phyloP scores from a whole-genome alignment of 2,113 vertebrate genomes.

The rabbit (Oryctolagus cuniculus) region DNA sequence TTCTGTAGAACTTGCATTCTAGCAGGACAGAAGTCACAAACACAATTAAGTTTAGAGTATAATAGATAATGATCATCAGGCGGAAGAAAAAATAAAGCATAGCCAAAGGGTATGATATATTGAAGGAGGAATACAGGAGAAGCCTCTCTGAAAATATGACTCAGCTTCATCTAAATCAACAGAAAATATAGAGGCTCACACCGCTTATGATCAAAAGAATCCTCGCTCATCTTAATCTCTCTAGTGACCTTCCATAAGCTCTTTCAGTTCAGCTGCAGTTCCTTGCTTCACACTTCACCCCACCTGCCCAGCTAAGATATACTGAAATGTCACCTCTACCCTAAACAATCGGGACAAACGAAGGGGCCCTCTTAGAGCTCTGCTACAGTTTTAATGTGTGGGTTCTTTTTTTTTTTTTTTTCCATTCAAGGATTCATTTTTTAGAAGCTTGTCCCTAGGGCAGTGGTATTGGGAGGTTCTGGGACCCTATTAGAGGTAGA shows the following conservation, averaged over 20 bases:
- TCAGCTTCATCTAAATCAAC: neutral
- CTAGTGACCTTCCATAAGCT: neutral
- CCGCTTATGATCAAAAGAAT: neutral
- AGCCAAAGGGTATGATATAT: neutral
- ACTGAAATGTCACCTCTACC: neutral
- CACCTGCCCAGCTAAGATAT: neutral
- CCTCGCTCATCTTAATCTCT: neutral
- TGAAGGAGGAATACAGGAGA: neutral
- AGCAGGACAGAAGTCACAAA: neutral
- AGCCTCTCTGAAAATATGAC: neutral
- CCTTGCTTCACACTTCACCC: neutral
- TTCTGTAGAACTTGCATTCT: neutral
- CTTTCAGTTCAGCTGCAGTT: accelerated
- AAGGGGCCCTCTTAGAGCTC: neutral
- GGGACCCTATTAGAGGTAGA: too few species aligned
- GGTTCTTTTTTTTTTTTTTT: too few species aligned
- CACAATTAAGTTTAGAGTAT: neutral
- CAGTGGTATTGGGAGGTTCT: too few species aligned
- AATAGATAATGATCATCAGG: neutral
- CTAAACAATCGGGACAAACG: too few species aligned
- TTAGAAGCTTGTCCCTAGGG: too few species aligned
- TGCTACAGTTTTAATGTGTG: too few species aligned
- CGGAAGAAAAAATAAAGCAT: neutral
- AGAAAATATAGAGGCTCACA: neutral
- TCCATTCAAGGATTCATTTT: too few species aligned